Percentiles rank a stretch among this genome's conserved stretches.
phyloP scores from a whole-genome alignment of 2,888 invertebrate genomes.

The Volucella inflata region DNA sequence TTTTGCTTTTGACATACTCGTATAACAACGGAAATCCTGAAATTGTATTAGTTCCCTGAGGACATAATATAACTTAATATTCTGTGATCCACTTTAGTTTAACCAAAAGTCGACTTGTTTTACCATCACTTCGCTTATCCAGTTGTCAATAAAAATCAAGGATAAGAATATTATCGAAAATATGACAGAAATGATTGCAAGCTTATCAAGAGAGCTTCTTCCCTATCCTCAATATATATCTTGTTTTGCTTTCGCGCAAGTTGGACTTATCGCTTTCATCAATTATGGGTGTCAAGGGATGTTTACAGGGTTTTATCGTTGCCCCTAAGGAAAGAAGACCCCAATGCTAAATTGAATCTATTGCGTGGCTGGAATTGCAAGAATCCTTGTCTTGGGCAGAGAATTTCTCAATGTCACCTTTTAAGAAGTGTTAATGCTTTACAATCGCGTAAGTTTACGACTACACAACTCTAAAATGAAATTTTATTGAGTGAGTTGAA shows the following conservation, averaged over 20 bases:
- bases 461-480: conserved; percentile 13
- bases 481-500: conserved; percentile 63
- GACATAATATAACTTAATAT: too few relatives aligned
- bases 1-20: too few relatives aligned
- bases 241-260: conserved; percentile 6
- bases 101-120: too few relatives aligned
- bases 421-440: conserved; percentile 47
- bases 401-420: conserved; percentile 30
- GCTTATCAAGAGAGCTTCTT: conserved; percentile 40
- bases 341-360: not conserved
- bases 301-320: conserved; percentile 39
- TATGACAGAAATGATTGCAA: conserved; percentile 67
- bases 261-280: conserved; percentile 39
- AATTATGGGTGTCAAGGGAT: conserved; percentile 37
- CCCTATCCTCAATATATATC: not conserved
- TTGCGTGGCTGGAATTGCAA: conserved; percentile 41
- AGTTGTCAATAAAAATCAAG: conserved; percentile 59
- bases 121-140: conserved; percentile 35
- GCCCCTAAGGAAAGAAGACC: conserved; percentile 21
- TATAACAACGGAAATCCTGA: too few relatives aligned
- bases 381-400: conserved; percentile 17
- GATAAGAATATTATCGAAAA: conserved; percentile 61
- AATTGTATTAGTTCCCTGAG: too few relatives aligned
- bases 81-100: too few relatives aligned
- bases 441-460: conserved; percentile 28